Evolutionary conservation across 2,797 vertebrate species (phyloP).

Genomic region (Anableps anableps): DNA sequence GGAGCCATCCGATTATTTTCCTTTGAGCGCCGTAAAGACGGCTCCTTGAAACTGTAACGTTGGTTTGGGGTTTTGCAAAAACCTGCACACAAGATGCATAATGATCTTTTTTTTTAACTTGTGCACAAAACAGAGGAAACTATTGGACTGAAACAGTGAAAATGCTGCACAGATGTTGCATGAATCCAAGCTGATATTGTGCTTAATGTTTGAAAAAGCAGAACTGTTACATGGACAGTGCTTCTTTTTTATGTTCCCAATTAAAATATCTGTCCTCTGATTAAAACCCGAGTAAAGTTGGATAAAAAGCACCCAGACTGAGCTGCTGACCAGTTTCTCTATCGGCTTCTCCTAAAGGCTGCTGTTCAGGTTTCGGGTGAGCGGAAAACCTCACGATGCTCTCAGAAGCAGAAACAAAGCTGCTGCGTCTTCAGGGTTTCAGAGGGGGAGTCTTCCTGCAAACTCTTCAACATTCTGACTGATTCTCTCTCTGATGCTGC

Average conservation of each 20-base stretch:
- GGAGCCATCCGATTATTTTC: neutral
- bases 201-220: neutral
- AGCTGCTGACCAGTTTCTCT: neutral
- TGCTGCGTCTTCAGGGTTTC: neutral
- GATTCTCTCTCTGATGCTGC: neutral
- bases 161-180: neutral
- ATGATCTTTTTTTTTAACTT: neutral
- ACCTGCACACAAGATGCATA: no score
- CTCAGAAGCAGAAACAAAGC: neutral
- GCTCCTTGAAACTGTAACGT: neutral
- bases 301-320: neutral
- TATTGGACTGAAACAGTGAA: neutral
- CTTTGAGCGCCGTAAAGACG: neutral
- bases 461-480: neutral
- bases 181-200: neutral
- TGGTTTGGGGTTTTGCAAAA: no score
- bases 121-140: neutral
- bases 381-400: neutral
- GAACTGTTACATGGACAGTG: neutral
- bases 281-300: neutral
- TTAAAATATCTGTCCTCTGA: neutral
- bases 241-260: neutral
- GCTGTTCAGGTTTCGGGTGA: neutral
- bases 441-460: neutral
- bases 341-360: neutral